Evolutionary conservation across 2,797 vertebrate genomes (phyloP), one percentile per base, ranked within the genome.

Genomic region (Salarias fasciatus): DNA sequence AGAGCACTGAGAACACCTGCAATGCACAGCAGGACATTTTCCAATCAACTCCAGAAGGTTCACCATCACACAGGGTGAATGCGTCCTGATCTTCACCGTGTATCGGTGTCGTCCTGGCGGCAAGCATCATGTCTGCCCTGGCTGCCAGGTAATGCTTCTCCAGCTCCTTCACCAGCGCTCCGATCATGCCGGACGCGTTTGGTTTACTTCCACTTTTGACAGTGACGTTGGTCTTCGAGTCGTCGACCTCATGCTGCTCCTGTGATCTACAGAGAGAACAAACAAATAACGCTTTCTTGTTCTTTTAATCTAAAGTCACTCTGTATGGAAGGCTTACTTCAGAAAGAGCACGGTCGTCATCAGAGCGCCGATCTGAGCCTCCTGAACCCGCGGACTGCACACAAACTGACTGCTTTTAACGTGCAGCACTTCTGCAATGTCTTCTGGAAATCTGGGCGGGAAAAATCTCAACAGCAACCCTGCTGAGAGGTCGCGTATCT

Each of bases 401-500:
- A 96, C 71, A 4, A 90, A 83, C 8, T 85, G 77, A 44, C 87
- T 84, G 38, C 91, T 89, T 42, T 89, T 86, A 4, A 74, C 53
- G 13, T 93, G 86, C 28, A 97, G 75, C 44, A 84, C 85, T 6
- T 67, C 52, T 6, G 76, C 4, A 0, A 95, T 33, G 31, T 94
- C 85, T 18, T 84, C 53, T 0, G 92, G 87, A 6, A 95, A 87
- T 0, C 53, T 37, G 0, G 55, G 0, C 0, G 94, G 94, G 55
- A 95, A 96, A 80, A 94, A 96, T 55, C 63, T 80, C 66, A 93
- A 5, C 8, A 97, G 75, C 42, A 97, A 73, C 36, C 90, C 92
- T 0, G 94, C 93, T 0, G 95, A 93, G 61, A 96, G 88, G 61
- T 97, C 95, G 41, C 95, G 92, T 70, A 98, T 95, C 96, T 97